Conservation (phyloP, 53 echinoderm and acorn worm genomes). For the Temnopleurus reevesii region DNA sequence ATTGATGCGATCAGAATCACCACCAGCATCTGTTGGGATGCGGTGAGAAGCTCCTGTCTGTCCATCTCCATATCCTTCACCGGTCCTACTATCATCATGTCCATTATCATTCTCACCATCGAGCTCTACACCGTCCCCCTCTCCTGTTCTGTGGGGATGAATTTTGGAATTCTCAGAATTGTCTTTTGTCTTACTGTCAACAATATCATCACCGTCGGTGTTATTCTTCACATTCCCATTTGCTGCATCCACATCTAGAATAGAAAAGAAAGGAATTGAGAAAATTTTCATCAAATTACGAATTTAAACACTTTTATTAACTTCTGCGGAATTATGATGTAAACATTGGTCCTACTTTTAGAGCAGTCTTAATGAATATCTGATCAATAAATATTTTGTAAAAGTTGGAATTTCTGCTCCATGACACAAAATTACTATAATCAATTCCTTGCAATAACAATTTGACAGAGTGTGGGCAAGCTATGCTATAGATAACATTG, state of each 20-base stretch:
- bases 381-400: no score
- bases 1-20: background rate
- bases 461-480: no score
- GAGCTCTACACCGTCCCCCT: background rate
- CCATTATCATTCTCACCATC: background rate
- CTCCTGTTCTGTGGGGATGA: slow-evolving; percentile 22
- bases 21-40: background rate
- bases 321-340: no score
- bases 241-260: background rate
- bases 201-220: background rate
- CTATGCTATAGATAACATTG: no score
- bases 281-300: no score
- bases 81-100: background rate
- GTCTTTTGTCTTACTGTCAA: background rate
- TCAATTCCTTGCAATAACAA: no score
- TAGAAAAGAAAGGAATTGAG: background rate
- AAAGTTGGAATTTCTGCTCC: no score
- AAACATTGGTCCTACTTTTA: no score
- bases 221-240: background rate
- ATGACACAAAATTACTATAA: no score
- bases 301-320: no score
- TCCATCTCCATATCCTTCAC: background rate
- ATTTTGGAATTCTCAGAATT: background rate
- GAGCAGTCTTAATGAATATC: no score
- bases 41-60: background rate